phyloP scores from a whole-genome alignment of 2,797 vertebrate genomes.

The Menidia menidia region DNA sequence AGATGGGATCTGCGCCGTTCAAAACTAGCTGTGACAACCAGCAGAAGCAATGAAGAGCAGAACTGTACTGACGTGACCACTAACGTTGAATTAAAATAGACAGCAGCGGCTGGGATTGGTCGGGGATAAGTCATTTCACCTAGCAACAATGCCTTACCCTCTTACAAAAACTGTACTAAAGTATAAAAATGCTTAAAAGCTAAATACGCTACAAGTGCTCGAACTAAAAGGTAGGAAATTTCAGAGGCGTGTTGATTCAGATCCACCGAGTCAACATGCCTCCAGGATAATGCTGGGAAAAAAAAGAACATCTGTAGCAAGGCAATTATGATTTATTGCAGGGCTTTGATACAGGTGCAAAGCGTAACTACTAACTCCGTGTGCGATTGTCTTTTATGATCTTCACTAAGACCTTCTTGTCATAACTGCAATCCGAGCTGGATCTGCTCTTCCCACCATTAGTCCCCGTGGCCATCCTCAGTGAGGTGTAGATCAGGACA shows the following conservation, averaged over 20 bases:
- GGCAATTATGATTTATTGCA: background rate
- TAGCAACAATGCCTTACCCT: too few relatives aligned
- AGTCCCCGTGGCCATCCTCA: conserved; percentile 38
- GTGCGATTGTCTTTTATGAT: background rate
- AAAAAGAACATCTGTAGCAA: background rate
- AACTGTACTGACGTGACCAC: too few relatives aligned
- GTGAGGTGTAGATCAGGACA: conserved; percentile 29
- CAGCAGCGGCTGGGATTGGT: too few relatives aligned
- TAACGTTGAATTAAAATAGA: too few relatives aligned
- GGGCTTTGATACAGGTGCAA: background rate
- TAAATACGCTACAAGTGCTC: background rate
- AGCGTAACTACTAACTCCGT: background rate
- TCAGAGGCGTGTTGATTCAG: conserved; percentile 1
- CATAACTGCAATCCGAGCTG: background rate
- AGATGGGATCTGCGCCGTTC: background rate
- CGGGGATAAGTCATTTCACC: too few relatives aligned
- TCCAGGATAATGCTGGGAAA: background rate
- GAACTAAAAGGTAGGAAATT: background rate
- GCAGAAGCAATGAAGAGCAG: background rate
- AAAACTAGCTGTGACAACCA: background rate
- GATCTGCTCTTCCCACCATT: conserved; percentile 23
- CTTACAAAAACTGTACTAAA: background rate
- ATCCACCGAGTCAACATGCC: background rate
- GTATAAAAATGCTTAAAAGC: background rate
- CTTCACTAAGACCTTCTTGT: background rate